phyloP scores from a whole-genome alignment of 1,140 invertebrate genomes.

The Hypothenemus hampei region DNA sequence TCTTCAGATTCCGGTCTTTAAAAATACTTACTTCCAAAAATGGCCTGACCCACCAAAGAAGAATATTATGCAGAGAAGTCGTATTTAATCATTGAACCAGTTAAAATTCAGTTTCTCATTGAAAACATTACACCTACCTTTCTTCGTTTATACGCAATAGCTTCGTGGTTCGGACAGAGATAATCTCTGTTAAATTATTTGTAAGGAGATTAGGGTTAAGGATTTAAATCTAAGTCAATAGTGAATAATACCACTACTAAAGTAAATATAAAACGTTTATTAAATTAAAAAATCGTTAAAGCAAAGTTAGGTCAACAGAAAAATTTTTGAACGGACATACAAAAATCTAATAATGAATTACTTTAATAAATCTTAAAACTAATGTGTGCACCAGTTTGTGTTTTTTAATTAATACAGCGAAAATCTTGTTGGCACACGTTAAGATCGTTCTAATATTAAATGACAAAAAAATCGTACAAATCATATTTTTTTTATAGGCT shows the following conservation, averaged over 20 bases:
- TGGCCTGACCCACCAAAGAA: neutral
- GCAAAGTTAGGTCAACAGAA: neutral
- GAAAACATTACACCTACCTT: no score
- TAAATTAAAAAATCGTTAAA: constrained; percentile 21
- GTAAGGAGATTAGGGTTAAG: constrained; percentile 14
- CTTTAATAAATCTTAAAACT: neutral
- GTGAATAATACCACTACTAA: constrained; percentile 36
- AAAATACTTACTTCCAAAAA: neutral
- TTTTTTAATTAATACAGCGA: neutral
- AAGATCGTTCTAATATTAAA: no score
- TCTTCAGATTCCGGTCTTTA: neutral
- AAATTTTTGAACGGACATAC: neutral
- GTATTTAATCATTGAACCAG: neutral
- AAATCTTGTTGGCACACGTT: no score
- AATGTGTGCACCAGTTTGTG: neutral
- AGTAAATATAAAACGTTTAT: constrained; percentile 35
- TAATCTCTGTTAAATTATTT: neutral
- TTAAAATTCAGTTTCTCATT: no score
- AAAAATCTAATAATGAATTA: neutral
- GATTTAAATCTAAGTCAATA: constrained; percentile 31
- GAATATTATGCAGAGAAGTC: neutral
- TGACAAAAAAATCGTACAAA: no score
- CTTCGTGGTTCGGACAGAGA: neutral
- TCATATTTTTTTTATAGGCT: no score
- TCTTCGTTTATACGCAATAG: neutral